Evolutionary conservation across 2,797 vertebrate genomes (phyloP), one percentile per base, ranked within the genome.

Genomic region (Australoheros facetus): DNA sequence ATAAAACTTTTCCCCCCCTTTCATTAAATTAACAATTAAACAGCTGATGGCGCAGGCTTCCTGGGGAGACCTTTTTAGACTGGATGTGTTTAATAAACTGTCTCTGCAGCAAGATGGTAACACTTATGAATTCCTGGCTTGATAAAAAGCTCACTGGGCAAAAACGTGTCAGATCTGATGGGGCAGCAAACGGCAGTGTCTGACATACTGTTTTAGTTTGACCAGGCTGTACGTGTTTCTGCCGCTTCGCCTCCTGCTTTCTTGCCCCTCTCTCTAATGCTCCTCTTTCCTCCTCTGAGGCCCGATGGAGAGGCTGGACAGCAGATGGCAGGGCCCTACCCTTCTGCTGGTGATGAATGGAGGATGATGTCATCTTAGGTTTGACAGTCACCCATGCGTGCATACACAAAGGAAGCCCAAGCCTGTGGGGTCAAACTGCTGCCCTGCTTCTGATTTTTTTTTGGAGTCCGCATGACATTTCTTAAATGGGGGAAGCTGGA

Each of bases 361-460:
- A 95, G 95, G 96, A 97, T 99, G 98, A 99, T 98, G 97, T 98
- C 97, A 99, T 98, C 96, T 96, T 88, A 91, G 93, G 96, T 95
- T 96, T 97, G 97, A 97, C 97, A 97, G 96, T 91, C 92, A 76
- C 86, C 93, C 85, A 91, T 90, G 90, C 93, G 94, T 91, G 89
- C 95, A 84, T 96, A 93, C 96, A 97, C 95, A 96, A 94, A 96
- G 96, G 95, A 96, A 96, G 94, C 95, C 91, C 91, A 91, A 95
- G 94, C 96, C 96, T 95, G 94, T 86, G 94, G 94, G 96, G 96
- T 95, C 94, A 94, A 94, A 92, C 95, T 84, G 93, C 93, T 88
- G 95, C 95, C 95, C 96, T 95, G 95, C 96, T 96, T 97, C 96
- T 96, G 96, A 97, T 32, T 28, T 5, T 26, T 64, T 97, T 97